Conservation (phyloP, 92 coral and sea anemone species). For the Virgularia gustaviana region DNA sequence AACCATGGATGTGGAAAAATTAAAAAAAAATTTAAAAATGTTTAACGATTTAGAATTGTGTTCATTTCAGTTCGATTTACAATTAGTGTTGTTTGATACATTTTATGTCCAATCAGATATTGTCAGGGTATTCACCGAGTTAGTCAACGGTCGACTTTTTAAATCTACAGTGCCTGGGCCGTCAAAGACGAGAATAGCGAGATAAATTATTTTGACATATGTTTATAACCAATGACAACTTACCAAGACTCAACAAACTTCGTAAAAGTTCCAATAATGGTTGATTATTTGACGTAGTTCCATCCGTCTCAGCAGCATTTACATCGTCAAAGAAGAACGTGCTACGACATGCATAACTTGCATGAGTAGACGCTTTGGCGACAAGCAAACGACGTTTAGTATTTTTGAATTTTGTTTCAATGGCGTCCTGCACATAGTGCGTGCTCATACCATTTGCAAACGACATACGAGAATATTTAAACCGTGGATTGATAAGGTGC, state of each 20-base stretch:
- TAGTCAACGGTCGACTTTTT: background rate
- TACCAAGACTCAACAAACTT: conserved; percentile 79
- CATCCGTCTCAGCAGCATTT: conserved; percentile 68
- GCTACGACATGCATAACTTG: conserved; percentile 4
- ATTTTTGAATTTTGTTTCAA: conserved; percentile 65
- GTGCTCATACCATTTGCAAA: conserved; percentile 77
- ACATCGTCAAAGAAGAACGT: conserved; percentile 80
- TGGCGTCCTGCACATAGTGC: conserved; percentile 69
- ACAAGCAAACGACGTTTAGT: conserved; percentile 59
- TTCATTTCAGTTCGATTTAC: too few relatives aligned
- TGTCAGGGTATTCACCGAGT: too few relatives aligned
- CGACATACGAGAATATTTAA: conserved; percentile 69
- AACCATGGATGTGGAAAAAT: too few relatives aligned
- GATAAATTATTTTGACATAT: background rate
- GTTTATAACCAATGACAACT: background rate
- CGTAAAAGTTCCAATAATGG: conserved; percentile 88
- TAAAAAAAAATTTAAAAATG: too few relatives aligned
- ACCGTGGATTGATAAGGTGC: conserved; percentile 83
- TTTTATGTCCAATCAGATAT: too few relatives aligned
- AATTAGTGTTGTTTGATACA: too few relatives aligned
- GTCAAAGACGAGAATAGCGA: background rate
- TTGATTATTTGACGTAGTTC: conserved; percentile 52
- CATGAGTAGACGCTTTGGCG: conserved; percentile 49
- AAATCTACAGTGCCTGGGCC: background rate
- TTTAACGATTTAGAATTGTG: too few relatives aligned